Evolutionary conservation across 2,113 vertebrate genomes (phyloP), one percentile per base, ranked within the genome.

Genomic region (Neofelis nebulosa): DNA sequence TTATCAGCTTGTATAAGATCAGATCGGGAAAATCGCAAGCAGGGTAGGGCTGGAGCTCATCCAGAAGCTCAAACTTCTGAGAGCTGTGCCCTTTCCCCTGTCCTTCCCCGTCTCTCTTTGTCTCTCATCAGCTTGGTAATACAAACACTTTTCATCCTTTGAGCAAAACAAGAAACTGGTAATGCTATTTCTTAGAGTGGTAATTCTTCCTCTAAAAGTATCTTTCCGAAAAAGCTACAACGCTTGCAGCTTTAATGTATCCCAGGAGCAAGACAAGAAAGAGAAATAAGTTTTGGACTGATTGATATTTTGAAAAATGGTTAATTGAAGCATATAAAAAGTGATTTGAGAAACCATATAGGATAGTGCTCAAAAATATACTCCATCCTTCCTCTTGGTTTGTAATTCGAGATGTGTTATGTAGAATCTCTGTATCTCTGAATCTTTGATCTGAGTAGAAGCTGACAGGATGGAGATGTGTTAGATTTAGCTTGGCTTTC

Each of bases 391-490:
- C 52, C 55, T 74, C 1, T 91, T n/a, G 48, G 29, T 55, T 73
- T 95, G 9, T 76, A 33, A 52, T 84, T 94, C 93, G 87, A 97
- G 93, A 93, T 97, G 95, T 97, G 71, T 97, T 88, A 90, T 55
- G 65, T 2, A 93, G 97, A 14, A 3, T 29, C 78, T 78, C 18
- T 87, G 63, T 61, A 61, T 65, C n/a, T 78, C 74, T 48, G 41
- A 31, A 29, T 82, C 7, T 89, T 66, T 88, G 57, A 57, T 45
- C 50, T 85, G 86, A 66, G 52, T 65, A 7, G 36, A n/a, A 85
- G 94, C 69, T 21, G 73, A 88, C 48, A 15, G n/a, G 23, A 41
- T 87, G 13, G 66, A 25, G 81, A 52, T 31, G 80, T 55, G 38
- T 86, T 97, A 83, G 41, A 9, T 87, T 79, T 92, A 45, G 57